A percentile compares a stretch with the other conserved stretches of the same genome.
Evolutionary conservation across 2,888 invertebrate species (phyloP).

Genomic region (Nephrotoma appendiculata): DNA sequence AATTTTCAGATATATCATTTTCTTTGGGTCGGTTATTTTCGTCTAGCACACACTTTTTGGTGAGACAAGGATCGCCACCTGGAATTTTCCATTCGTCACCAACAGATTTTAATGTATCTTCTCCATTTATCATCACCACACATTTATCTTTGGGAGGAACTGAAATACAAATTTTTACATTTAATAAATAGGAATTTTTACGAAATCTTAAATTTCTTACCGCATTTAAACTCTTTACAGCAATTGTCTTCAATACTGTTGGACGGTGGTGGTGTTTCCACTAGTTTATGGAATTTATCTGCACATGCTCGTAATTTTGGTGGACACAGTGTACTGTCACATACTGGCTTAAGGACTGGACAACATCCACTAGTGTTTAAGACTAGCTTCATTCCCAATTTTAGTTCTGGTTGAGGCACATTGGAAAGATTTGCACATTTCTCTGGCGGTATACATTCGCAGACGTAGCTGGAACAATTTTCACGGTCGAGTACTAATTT

Average conservation of each 20-base stretch:
- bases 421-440: conserved; percentile 43
- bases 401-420: conserved; percentile 32
- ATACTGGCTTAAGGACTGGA: conserved; percentile 42
- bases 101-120: conserved; percentile 25
- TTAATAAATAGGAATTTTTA: not conserved
- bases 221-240: conserved; percentile 40
- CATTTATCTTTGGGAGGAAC: conserved; percentile 27
- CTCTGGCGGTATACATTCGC: conserved; percentile 55
- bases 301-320: conserved; percentile 29
- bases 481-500: conserved; percentile 47
- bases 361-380: conserved; percentile 55
- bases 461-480: conserved; percentile 59
- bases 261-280: conserved; percentile 12
- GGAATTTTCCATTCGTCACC: conserved; percentile 32
- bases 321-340: conserved; percentile 49
- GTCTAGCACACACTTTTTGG: conserved; percentile 24
- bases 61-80: conserved; percentile 33
- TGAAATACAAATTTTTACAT: conserved; percentile 8
- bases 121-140: conserved; percentile 24
- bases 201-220: not conserved
- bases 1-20: conserved; percentile 20
- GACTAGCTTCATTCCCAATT: conserved; percentile 45
- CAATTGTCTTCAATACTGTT: conserved; percentile 32
- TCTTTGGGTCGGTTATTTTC: conserved; percentile 21
- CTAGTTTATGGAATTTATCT: conserved; percentile 40